Evolutionary conservation across 2,797 vertebrate genomes (phyloP).

Genomic region (Oreonectes daqikongensis): DNA sequence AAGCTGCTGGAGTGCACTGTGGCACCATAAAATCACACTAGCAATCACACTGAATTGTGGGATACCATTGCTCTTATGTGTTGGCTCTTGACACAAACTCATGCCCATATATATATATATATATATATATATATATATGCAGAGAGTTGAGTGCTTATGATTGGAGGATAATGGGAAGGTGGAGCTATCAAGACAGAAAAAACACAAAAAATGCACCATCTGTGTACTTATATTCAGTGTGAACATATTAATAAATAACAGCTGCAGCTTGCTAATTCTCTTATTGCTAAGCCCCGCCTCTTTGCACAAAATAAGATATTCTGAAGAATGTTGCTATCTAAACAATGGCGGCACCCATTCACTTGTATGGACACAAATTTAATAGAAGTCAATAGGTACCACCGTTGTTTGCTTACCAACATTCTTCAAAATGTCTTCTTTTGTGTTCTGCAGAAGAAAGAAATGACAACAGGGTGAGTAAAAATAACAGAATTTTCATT

Average conservation of each 20-base stretch:
- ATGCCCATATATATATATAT: neutral
- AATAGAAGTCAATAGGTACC: too few relatives aligned
- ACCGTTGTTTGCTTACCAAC: too few relatives aligned
- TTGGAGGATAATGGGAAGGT: neutral
- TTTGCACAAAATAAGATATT: too few relatives aligned
- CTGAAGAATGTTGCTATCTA: too few relatives aligned
- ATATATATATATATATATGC: neutral
- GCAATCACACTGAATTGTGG: slow-evolving; percentile 51
- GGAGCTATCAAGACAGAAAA: slow-evolving; percentile 39
- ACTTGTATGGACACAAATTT: too few relatives aligned
- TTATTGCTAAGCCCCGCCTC: too few relatives aligned
- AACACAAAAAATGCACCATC: slow-evolving; percentile 67
- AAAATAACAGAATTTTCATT: too few relatives aligned
- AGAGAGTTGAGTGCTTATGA: neutral
- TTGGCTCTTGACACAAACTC: slow-evolving; percentile 7
- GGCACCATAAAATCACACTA: slow-evolving; percentile 49
- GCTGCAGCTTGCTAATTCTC: neutral
- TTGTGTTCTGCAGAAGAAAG: too few relatives aligned
- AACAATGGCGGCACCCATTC: too few relatives aligned
- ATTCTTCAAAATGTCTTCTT: too few relatives aligned
- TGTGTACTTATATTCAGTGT: neutral
- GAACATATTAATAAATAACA: neutral
- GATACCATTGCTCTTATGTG: slow-evolving; percentile 14
- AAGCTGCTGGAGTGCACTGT: slow-evolving; percentile 30
- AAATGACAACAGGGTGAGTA: too few relatives aligned